Conservation (phyloP, 1,140 invertebrate genomes). For the Drosophila azteca region DNA sequence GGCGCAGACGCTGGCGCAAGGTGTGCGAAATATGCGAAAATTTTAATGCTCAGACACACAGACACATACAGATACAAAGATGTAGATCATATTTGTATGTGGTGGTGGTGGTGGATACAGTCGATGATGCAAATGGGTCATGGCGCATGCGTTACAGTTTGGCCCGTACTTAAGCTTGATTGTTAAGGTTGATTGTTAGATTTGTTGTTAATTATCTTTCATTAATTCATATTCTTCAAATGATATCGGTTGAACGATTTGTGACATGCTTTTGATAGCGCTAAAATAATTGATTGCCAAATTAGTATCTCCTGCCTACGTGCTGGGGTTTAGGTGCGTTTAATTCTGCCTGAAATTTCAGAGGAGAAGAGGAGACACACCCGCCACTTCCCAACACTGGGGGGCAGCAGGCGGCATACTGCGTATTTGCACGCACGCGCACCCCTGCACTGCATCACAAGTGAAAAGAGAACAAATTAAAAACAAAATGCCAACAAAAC, state of each 20-base stretch:
- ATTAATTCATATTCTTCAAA: too few species aligned
- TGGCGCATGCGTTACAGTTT: slow-evolving; percentile 19
- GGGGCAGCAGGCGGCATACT: too few species aligned
- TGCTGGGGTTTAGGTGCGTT: neutral
- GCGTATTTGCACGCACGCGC: slow-evolving; percentile 49
- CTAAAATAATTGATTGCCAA: neutral
- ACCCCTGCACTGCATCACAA: slow-evolving; percentile 9
- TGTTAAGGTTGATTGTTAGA: neutral
- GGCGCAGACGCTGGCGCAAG: slow-evolving; percentile 40
- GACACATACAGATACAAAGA: slow-evolving; percentile 13
- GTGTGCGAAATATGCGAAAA: slow-evolving; percentile 66
- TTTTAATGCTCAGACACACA: slow-evolving; percentile 37
- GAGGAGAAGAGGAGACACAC: too few species aligned
- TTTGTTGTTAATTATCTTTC: too few species aligned
- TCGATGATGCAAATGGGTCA: slow-evolving; percentile 40
- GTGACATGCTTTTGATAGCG: neutral
- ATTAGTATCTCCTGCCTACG: slow-evolving; percentile 5
- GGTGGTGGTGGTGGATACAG: neutral
- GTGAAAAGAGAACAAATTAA: slow-evolving; percentile 53
- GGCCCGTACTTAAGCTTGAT: slow-evolving; percentile 6
- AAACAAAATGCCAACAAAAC: slow-evolving; percentile 58
- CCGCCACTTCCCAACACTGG: too few species aligned
- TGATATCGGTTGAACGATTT: too few species aligned
- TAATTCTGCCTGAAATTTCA: too few species aligned
- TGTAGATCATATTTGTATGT: slow-evolving; percentile 15